phyloP scores from a whole-genome alignment of 2,113 vertebrate species.

The Paraplagusia blochii region DNA sequence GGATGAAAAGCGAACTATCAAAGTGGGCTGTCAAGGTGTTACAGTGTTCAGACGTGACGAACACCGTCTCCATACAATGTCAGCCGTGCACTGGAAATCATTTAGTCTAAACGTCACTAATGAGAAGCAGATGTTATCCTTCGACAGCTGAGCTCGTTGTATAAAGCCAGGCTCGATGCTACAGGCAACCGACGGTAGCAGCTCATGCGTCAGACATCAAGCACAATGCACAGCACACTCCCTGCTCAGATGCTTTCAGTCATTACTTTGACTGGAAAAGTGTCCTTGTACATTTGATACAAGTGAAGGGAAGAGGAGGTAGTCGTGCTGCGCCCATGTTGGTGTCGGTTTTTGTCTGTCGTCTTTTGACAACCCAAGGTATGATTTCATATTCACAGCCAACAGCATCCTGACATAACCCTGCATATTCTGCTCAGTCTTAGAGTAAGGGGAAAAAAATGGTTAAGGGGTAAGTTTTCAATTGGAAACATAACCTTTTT shows the following conservation, averaged over 20 bases:
- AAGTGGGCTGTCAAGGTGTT: slow-evolving; percentile 20
- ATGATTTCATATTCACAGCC: neutral
- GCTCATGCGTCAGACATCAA: slow-evolving; percentile 22
- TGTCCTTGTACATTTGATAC: slow-evolving; percentile 16
- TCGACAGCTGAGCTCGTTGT: slow-evolving; percentile 45
- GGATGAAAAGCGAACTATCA: slow-evolving; percentile 10
- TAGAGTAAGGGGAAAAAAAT: neutral
- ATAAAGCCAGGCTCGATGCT: slow-evolving; percentile 46
- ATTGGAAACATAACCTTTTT: neutral
- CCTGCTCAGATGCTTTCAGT: slow-evolving; percentile 23
- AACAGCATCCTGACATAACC: neutral
- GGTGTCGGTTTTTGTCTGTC: slow-evolving; percentile 4
- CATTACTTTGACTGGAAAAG: slow-evolving; percentile 24
- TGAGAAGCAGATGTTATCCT: slow-evolving; percentile 56
- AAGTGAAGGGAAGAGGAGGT: slow-evolving; percentile 2
- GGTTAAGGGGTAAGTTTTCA: too few species aligned
- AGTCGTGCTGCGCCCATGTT: neutral
- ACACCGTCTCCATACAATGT: slow-evolving; percentile 15
- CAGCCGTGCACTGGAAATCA: slow-evolving; percentile 29
- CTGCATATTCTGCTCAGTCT: neutral
- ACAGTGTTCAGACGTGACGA: slow-evolving; percentile 13
- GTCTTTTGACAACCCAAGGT: slow-evolving; percentile 13
- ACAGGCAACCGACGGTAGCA: slow-evolving; percentile 31
- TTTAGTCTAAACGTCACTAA: slow-evolving; percentile 46
- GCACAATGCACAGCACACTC: slow-evolving; percentile 23